These are phyloP conservation scores for Nasonovia ribisnigri DNA, from an alignment of 2,888 invertebrate genomes.

Conservation along the genomic window DNA sequence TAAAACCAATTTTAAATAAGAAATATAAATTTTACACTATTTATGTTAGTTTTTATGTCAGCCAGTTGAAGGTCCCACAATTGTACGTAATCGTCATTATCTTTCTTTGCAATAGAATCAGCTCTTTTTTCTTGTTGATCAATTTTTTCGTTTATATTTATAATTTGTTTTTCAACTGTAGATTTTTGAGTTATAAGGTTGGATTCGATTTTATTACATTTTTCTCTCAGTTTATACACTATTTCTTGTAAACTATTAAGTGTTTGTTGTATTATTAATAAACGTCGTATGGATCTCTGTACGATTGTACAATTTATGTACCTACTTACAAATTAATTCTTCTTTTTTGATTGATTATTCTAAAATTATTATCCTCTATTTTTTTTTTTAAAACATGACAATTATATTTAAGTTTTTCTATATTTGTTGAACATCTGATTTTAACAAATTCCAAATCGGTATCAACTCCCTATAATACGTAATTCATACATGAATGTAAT, in stretches of 20 bases:
- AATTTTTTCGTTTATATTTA: background rate
- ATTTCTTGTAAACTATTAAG: background rate
- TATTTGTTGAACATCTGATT: slow-evolving; percentile 32
- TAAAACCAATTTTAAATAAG: background rate
- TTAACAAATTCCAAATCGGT: slow-evolving; percentile 29
- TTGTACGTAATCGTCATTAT: background rate
- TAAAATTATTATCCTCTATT: slow-evolving; percentile 15
- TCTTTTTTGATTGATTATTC: background rate
- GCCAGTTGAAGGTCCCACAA: background rate
- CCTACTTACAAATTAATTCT: background rate
- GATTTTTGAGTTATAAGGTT: background rate
- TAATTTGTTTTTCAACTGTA: slow-evolving; percentile 11
- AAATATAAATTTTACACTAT: slow-evolving; percentile 5
- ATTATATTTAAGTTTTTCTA: slow-evolving; percentile 16
- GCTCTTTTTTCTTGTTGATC: background rate
- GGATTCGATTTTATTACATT: background rate
- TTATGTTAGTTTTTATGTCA: background rate
- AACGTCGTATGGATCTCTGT: background rate
- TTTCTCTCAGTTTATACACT: background rate
- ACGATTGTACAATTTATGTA: background rate
- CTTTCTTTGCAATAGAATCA: background rate
- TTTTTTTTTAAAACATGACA: slow-evolving; percentile 29
- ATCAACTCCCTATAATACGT: background rate
- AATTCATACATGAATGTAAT: background rate
- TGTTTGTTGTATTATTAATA: background rate